These are phyloP conservation scores for Hemichromis elongatus DNA, from an alignment of 2,113 vertebrate genomes.

Conservation along the genomic window DNA sequence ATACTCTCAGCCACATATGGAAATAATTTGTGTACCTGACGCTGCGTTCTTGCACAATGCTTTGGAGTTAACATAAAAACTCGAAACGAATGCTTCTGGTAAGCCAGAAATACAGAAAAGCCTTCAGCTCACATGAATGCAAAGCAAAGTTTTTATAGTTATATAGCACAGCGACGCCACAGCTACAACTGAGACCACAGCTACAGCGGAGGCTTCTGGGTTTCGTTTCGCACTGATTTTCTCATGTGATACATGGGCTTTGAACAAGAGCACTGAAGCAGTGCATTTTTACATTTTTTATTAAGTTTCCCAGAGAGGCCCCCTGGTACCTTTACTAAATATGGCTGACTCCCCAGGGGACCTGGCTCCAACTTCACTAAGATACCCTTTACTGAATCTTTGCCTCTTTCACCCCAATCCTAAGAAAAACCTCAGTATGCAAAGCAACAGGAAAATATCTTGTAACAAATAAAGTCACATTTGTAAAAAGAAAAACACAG, in stretches of 20 bases:
- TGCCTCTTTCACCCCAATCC: neutral
- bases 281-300: slow-evolving; percentile 52
- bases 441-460: neutral
- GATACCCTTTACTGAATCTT: slow-evolving; percentile 1
- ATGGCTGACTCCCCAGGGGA: slow-evolving; percentile 53
- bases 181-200: neutral
- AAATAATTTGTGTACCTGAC: slow-evolving; percentile 53
- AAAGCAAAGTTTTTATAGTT: neutral
- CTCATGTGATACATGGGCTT: slow-evolving; percentile 42
- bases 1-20: slow-evolving; percentile 57
- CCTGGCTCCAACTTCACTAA: neutral
- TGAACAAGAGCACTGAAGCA: slow-evolving; percentile 9
- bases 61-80: slow-evolving; percentile 51
- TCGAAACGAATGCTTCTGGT: slow-evolving; percentile 53
- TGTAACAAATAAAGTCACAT: neutral
- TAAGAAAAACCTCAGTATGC: neutral
- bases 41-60: slow-evolving; percentile 48
- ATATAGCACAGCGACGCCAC: slow-evolving; percentile 10
- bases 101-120: slow-evolving; percentile 30
- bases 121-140: neutral
- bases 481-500: neutral
- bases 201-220: neutral
- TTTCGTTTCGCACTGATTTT: slow-evolving; percentile 23
- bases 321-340: slow-evolving; percentile 57
- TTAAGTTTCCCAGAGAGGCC: slow-evolving; percentile 47